Base-by-base conservation (phyloP, 1,140 invertebrate species). In the Brachionus paranguensis region DNA sequence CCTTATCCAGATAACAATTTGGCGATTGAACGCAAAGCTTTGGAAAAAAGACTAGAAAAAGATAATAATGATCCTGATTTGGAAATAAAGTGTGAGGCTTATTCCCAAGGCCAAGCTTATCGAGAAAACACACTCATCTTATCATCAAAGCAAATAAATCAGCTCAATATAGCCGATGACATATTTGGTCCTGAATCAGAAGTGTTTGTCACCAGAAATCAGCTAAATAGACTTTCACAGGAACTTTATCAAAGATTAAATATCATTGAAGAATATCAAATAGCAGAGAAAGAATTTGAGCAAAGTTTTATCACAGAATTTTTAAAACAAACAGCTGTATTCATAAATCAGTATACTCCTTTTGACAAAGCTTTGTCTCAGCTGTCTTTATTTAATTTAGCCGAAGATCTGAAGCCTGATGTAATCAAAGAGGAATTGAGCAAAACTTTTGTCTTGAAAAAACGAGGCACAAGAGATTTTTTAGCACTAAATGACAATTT, bases 261-360 rank as follows among this genome's bases (percentile, higher is more conserved):
- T n/a, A 68, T 68, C 12, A 68, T 68, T 29, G 65, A 68, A 68
- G 65, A 68, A 33, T 68, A 68, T n/a, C 65, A 68, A 68, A 68
- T 68, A 68, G 10, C 27, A 14, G 65, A 68, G 27, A 68, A 33
- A 33, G 65, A 68, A 17, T 68, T 68, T 68, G 33, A 41, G 11
- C 65, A 68, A 68, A 41, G 33, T 68, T 68, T 68, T 68, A 41
- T 68, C 27, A 41, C 12, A 14, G 65, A 68, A 33, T 68, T 68
- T 68, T 41, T 68, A 68, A 68, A 68, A 12, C 65, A 68, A 41
- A 29, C 33, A 14, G 27, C 65, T 10, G 14, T 37, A 3, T 68
- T 7, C 1, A 41, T 68, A 37, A 68, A 68, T 68, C 29, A 68
- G 33, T 68, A 33, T 33, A 24, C 33, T 33, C 1, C 65, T 33